Evolutionary conservation across 1,140 invertebrate genomes (phyloP).

Genomic region (Microvelia longipes): DNA sequence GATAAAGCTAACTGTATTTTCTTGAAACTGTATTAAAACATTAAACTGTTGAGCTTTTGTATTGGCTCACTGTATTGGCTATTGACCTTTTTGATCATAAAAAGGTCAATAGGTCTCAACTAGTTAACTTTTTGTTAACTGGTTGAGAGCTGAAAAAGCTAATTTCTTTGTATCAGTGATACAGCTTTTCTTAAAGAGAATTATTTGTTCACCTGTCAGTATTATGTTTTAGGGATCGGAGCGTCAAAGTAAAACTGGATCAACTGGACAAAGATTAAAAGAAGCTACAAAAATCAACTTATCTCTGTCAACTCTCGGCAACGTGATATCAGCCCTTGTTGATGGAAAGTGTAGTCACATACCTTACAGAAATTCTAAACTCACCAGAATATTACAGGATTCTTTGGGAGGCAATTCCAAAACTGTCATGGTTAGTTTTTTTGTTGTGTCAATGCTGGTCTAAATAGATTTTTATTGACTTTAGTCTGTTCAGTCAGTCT

Average conservation of each 20-base stretch:
- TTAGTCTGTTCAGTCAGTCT: slow-evolving; percentile 7
- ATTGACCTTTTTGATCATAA: too few species aligned
- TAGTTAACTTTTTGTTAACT: too few species aligned
- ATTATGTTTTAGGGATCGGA: slow-evolving; percentile 69
- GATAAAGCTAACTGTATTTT: too few species aligned
- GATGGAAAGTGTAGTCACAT: slow-evolving; percentile 88
- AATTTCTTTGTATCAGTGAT: too few species aligned
- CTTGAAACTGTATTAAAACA: too few species aligned
- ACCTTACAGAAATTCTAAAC: slow-evolving; percentile 87
- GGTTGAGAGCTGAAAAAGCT: too few species aligned
- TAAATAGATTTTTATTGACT: background rate
- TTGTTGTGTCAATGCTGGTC: too few species aligned
- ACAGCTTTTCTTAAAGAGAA: too few species aligned
- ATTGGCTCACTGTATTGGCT: too few species aligned
- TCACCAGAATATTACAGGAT: slow-evolving; percentile 83
- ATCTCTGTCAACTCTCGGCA: slow-evolving; percentile 81
- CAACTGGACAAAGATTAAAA: slow-evolving; percentile 70
- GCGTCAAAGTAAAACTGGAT: slow-evolving; percentile 80
- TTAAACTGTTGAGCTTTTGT: too few species aligned
- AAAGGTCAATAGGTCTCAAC: too few species aligned
- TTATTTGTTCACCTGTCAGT: too few species aligned
- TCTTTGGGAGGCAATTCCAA: slow-evolving; percentile 92
- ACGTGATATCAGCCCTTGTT: slow-evolving; percentile 87
- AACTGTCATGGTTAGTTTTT: slow-evolving; percentile 78
- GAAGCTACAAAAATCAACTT: slow-evolving; percentile 94